These are phyloP conservation scores for Hylia prasina DNA, from an alignment of 2,113 vertebrate species.

Conservation along the genomic window DNA sequence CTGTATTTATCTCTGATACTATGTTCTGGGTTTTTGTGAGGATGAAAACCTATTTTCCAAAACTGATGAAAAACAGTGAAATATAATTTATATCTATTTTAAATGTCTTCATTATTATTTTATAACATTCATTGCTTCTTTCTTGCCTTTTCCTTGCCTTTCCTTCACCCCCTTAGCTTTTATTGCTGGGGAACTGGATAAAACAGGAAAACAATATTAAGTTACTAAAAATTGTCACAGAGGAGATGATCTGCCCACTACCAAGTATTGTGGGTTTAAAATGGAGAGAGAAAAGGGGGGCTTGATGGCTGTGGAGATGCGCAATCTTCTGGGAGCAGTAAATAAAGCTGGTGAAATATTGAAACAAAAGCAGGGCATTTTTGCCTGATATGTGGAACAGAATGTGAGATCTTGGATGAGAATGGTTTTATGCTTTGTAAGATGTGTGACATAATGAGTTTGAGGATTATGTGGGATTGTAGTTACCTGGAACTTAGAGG, in stretches of 20 bases:
- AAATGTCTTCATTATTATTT: neutral
- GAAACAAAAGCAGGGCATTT: neutral
- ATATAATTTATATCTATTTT: neutral
- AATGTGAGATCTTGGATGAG: neutral
- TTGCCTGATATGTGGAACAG: neutral
- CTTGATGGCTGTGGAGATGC: neutral
- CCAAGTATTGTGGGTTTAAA: neutral
- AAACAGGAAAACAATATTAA: neutral
- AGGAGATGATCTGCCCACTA: neutral
- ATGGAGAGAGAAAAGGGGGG: neutral
- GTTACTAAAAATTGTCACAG: neutral
- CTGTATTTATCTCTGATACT: neutral
- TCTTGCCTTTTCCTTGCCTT: neutral
- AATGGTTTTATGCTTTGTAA: neutral
- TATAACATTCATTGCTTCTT: neutral
- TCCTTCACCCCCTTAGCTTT: neutral
- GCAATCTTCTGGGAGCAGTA: neutral
- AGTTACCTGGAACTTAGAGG: neutral
- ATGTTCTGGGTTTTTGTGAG: neutral
- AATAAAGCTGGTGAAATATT: neutral
- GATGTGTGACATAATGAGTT: neutral
- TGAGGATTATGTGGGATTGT: neutral
- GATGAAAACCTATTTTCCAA: neutral
- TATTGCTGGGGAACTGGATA: neutral
- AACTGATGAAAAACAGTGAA: neutral